phyloP scores from a whole-genome alignment of 1,140 invertebrate genomes.

The Ostrea denselamellosa region DNA sequence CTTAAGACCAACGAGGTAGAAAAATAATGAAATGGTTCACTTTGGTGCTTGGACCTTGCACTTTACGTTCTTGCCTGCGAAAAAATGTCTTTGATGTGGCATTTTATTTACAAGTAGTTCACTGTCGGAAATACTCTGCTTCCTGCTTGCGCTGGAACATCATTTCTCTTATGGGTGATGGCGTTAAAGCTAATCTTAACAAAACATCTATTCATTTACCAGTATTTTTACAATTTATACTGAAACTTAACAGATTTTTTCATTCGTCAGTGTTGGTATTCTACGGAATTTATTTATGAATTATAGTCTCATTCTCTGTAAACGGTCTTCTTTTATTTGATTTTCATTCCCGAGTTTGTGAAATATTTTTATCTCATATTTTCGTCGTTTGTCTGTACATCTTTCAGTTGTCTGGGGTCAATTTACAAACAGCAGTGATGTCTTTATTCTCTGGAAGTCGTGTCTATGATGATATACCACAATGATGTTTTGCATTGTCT shows the following conservation, averaged over 20 bases:
- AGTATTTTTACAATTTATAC: background rate
- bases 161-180: background rate
- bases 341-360: too few relatives aligned
- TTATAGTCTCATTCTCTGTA: background rate
- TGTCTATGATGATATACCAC: too few relatives aligned
- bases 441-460: too few relatives aligned
- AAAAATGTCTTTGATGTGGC: conserved; percentile 28
- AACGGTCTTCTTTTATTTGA: background rate
- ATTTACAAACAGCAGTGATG: background rate
- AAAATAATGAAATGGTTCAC: background rate
- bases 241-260: background rate
- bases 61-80: background rate
- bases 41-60: background rate
- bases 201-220: background rate
- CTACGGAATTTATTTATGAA: background rate
- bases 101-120: conserved; percentile 31
- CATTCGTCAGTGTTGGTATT: background rate
- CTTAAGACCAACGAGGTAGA: background rate
- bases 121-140: background rate
- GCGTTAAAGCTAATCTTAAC: background rate
- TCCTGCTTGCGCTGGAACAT: background rate
- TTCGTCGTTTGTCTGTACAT: background rate
- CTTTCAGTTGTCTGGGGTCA: background rate
- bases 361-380: background rate
- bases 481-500: too few relatives aligned